Evolutionary conservation across 23 tunicate genomes (phyloP), one percentile per base, ranked within the genome.

Genomic region (Diplosoma virens): DNA sequence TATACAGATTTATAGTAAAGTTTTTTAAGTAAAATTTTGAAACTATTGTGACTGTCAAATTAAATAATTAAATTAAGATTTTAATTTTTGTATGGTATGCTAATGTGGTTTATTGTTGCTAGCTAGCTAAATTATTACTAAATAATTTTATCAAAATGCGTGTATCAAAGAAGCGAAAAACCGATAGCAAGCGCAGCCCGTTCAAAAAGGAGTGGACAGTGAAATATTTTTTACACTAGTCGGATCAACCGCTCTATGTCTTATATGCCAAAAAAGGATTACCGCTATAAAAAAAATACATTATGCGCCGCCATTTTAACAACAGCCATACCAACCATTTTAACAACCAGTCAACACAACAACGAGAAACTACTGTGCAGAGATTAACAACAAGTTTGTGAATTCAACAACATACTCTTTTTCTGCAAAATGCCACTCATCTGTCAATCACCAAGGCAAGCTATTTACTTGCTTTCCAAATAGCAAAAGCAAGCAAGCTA

Each of bases 401-500:
- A 23, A 58, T 58, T 58, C 65, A 58, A n/a, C 7, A 58, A 58
- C 14, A 58, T 58, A n/a, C 21, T 58, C 65, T 58, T 58, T 58
- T 58, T 58, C 65, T 11, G 21, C 65, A 58, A 58, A 41, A 41
- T 58, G 65, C 65, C 65, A 58, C n/a, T 58, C 65, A 58, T 58
- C 20, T 11, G 7, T 58, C 21, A 11, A 58, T 58, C 27, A 77
- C 75, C 27, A 32, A 59, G 22, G 75, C 82, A 59, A 77, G 75
- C 21, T 77, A 30, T 32, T 14, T 59, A 28, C 23, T 77, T 17
- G 82, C 82, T 11, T 30, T 33, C 22, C 23, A 56, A 26, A 45
- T 74, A 52, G 79, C 79, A 50, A 53, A 74, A 74, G 33, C 67
- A 4, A 74, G 29, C 67, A 74, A 53, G 37, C 71, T 71, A 33